Conservation (phyloP, 2,888 invertebrate species). For the Mesochorus sp. region DNA sequence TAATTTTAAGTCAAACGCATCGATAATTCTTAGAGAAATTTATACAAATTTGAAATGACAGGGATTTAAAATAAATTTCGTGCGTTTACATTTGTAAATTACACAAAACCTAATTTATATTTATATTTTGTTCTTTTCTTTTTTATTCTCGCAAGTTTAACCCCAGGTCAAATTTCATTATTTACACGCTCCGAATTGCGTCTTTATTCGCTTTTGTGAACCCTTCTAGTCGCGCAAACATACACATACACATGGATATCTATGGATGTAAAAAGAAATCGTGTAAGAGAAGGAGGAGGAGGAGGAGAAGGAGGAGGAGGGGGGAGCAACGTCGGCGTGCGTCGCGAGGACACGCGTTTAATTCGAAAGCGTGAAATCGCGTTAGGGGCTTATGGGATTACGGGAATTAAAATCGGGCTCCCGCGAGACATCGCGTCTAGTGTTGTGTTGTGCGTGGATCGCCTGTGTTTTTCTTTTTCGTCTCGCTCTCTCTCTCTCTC, state of each 20-base stretch:
- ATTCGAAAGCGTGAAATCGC: slow-evolving; percentile 79
- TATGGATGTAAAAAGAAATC: slow-evolving; percentile 1
- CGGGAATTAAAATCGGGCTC: slow-evolving; percentile 73
- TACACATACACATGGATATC: not conserved
- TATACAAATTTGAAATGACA: too few relatives aligned
- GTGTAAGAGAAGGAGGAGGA: not conserved
- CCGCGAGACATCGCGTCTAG: slow-evolving; percentile 38
- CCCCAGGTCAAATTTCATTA: not conserved
- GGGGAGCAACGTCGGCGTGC: slow-evolving; percentile 54
- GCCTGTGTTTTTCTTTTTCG: not conserved
- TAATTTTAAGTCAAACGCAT: too few relatives aligned
- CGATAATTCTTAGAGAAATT: too few relatives aligned
- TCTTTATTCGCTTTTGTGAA: slow-evolving; percentile 11
- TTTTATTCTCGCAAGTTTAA: too few relatives aligned
- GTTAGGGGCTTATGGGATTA: slow-evolving; percentile 77
- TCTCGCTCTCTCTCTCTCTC: slow-evolving; percentile 29
- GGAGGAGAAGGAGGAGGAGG: slow-evolving; percentile 6
- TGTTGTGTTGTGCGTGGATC: slow-evolving; percentile 20
- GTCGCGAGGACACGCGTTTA: slow-evolving; percentile 72
- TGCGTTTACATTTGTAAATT: too few relatives aligned
- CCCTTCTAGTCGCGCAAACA: too few relatives aligned
- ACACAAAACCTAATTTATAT: not conserved
- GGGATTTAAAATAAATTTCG: too few relatives aligned
- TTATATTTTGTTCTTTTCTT: not conserved
- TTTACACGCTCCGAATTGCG: not conserved